Conservation (phyloP, 2,113 vertebrate species). For the Ramphastos sulfuratus region DNA sequence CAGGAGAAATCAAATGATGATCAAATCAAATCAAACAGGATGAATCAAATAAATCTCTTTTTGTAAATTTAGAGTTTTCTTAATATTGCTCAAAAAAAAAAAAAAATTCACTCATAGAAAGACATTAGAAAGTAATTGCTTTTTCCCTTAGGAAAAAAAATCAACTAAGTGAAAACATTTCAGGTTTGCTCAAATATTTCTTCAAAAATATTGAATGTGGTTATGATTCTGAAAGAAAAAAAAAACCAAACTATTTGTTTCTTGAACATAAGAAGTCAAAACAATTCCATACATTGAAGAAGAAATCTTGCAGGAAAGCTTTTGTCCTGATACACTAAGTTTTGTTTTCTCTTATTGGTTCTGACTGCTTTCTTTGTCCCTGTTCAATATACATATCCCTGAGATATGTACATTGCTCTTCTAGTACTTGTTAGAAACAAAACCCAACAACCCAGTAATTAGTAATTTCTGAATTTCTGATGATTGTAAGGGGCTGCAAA, state of each 20-base stretch:
- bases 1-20: background rate
- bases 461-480: background rate
- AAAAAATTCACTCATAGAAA: background rate
- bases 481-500: background rate
- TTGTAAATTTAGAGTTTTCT: background rate
- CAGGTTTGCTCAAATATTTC: background rate
- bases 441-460: background rate
- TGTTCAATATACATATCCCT: background rate
- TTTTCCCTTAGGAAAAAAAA: background rate
- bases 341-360: background rate
- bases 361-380: background rate
- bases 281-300: background rate
- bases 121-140: background rate
- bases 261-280: background rate
- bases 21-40: background rate
- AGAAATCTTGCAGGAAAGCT: background rate
- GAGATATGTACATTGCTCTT: background rate
- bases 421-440: background rate
- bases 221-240: background rate
- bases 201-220: background rate
- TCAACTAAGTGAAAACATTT: background rate
- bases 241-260: background rate
- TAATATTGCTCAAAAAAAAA: background rate
- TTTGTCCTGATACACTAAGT: background rate
- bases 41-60: background rate